Percentiles rank a stretch among this genome's conserved stretches.
Evolutionary conservation across 1,140 invertebrate species (phyloP).

Genomic region (Samia ricini): DNA sequence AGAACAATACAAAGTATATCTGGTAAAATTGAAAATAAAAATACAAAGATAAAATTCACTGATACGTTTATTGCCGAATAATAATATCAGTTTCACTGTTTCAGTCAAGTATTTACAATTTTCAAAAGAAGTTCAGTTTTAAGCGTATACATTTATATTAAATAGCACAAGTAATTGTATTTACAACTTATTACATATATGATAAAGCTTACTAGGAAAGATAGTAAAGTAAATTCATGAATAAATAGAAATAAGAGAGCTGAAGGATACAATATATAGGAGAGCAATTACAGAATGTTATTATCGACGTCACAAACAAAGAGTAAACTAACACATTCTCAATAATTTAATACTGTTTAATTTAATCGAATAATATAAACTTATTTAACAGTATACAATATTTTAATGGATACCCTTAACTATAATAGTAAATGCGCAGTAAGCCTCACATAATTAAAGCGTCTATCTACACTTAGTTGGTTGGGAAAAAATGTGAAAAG

Average conservation of each 20-base stretch:
- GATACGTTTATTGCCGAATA: slow-evolving; percentile 22
- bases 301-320: slow-evolving; percentile 7
- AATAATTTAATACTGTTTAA: slow-evolving; percentile 38
- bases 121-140: slow-evolving; percentile 12
- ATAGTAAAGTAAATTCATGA: background rate
- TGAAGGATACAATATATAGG: slow-evolving; percentile 14
- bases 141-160: slow-evolving; percentile 8
- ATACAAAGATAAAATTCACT: background rate
- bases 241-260: slow-evolving; percentile 26
- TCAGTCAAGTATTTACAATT: slow-evolving; percentile 31
- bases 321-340: slow-evolving; percentile 3
- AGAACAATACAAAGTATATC: background rate
- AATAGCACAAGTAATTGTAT: background rate
- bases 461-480: slow-evolving; percentile 21
- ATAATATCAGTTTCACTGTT: slow-evolving; percentile 29
- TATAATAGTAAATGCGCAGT: slow-evolving; percentile 66
- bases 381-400: slow-evolving; percentile 31
- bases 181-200: slow-evolving; percentile 4
- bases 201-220: slow-evolving; percentile 9
- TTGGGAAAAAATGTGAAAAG: background rate
- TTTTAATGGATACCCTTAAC: slow-evolving; percentile 36
- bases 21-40: background rate
- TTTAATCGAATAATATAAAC: slow-evolving; percentile 29
- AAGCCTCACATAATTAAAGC: slow-evolving; percentile 63
- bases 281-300: slow-evolving; percentile 10